Conservation (phyloP, 2,888 invertebrate species). For the Lacanobia oleracea region DNA sequence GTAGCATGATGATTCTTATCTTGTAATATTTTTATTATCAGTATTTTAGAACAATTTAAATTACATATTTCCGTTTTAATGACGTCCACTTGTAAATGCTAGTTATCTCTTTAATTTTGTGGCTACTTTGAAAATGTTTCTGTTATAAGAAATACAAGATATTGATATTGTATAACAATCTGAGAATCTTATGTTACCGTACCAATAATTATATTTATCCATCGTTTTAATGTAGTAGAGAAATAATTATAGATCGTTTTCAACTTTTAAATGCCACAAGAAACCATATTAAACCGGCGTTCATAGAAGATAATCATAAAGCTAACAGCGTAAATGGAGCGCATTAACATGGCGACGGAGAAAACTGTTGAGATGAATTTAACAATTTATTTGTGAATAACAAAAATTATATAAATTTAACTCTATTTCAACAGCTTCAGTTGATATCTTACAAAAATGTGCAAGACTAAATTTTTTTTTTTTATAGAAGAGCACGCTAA, state of each 20-base stretch:
- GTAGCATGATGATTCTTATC: not conserved
- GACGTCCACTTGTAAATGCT: not conserved
- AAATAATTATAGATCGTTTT: constrained; percentile 21
- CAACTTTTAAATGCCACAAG: constrained; percentile 52
- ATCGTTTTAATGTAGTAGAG: not conserved
- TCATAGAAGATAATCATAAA: constrained; percentile 76
- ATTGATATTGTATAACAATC: not conserved
- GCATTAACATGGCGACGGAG: constrained; percentile 62
- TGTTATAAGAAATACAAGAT: not conserved
- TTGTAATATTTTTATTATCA: not conserved
- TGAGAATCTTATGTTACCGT: too few relatives aligned
- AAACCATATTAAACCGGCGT: constrained; percentile 75
- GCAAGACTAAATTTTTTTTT: not conserved
- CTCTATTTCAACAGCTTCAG: too few relatives aligned
- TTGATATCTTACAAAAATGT: too few relatives aligned
- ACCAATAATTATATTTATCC: too few relatives aligned
- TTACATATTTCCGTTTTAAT: not conserved
- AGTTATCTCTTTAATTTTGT: not conserved
- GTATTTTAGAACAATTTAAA: constrained; percentile 4
- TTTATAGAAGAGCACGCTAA: not conserved
- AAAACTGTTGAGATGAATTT: constrained; percentile 54
- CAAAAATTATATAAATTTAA: not conserved
- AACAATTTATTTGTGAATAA: not conserved
- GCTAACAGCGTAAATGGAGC: constrained; percentile 74
- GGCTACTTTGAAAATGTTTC: not conserved